phyloP scores from a whole-genome alignment of 2,888 invertebrate species.

The Trichogramma dendrolimi region DNA sequence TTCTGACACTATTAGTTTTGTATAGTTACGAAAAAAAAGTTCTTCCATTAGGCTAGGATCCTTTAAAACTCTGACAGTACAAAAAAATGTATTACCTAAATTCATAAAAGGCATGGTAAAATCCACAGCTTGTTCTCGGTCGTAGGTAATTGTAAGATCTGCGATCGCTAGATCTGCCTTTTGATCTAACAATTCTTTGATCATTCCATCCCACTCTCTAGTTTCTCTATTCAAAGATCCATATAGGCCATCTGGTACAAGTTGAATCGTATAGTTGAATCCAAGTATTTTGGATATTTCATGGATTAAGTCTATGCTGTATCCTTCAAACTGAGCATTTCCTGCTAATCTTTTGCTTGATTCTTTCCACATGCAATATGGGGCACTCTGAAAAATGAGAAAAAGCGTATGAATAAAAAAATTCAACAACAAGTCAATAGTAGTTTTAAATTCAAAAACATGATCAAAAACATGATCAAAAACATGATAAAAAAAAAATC shows the following conservation, averaged over 20 bases:
- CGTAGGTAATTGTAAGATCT: conserved; percentile 95
- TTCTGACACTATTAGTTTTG: too few species aligned
- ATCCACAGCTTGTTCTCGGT: conserved; percentile 79
- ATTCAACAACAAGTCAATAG: conserved; percentile 3
- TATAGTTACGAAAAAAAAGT: too few species aligned
- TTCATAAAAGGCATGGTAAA: conserved; percentile 93
- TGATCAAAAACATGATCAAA: too few species aligned
- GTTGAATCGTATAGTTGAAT: conserved; percentile 81
- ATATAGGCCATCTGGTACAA: conserved; percentile 82
- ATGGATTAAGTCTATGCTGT: conserved; percentile 88
- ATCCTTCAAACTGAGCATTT: conserved; percentile 91
- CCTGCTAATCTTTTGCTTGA: conserved; percentile 79
- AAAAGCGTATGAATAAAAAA: neutral
- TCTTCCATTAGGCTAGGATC: too few species aligned
- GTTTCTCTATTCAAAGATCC: conserved; percentile 77
- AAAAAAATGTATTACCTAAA: conserved; percentile 58
- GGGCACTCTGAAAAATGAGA: conserved; percentile 69
- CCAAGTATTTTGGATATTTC: conserved; percentile 85
- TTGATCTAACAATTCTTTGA: conserved; percentile 80
- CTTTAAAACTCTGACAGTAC: neutral
- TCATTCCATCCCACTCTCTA: conserved; percentile 90
- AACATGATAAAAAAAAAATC: too few species aligned
- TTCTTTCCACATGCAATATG: conserved; percentile 92
- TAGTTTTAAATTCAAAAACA: neutral
- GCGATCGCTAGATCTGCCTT: conserved; percentile 94